phyloP scores from a whole-genome alignment of 2,113 vertebrate genomes.

The Chloroceryle aenea region DNA sequence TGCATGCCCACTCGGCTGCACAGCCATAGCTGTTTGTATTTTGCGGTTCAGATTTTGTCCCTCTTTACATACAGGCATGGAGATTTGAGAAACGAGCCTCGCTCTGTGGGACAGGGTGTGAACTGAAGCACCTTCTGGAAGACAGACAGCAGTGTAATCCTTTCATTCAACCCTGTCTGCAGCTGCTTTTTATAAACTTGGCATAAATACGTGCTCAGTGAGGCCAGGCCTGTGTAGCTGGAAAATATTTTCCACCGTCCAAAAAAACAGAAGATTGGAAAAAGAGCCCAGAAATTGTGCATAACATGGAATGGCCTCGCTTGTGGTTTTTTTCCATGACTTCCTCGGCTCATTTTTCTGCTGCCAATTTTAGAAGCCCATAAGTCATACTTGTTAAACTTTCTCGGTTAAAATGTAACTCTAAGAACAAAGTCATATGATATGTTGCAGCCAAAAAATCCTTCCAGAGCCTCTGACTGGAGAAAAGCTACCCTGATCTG shows the following conservation, averaged over 20 bases:
- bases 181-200: conserved; percentile 85
- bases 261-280: conserved; percentile 79
- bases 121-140: conserved; percentile 79
- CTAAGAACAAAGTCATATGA: conserved; percentile 79
- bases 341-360: conserved; percentile 78
- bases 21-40: no score
- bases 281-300: conserved; percentile 76
- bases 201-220: conserved; percentile 72
- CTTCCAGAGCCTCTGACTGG: conserved; percentile 26
- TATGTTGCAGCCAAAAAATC: conserved; percentile 47
- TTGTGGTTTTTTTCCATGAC: conserved; percentile 78
- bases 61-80: no score
- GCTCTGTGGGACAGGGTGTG: conserved; percentile 57
- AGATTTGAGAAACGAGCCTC: background rate
- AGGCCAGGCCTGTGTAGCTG: conserved; percentile 83
- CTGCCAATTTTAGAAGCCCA: conserved; percentile 80
- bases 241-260: conserved; percentile 84
- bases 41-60: no score
- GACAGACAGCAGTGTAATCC: conserved; percentile 82
- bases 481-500: background rate
- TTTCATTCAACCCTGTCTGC: conserved; percentile 83
- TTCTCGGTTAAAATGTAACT: conserved; percentile 81
- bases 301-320: conserved; percentile 67
- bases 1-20: no score
- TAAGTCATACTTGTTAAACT: conserved; percentile 79